Conservation (phyloP, 2,888 invertebrate genomes). For the Drosophila testacea region DNA sequence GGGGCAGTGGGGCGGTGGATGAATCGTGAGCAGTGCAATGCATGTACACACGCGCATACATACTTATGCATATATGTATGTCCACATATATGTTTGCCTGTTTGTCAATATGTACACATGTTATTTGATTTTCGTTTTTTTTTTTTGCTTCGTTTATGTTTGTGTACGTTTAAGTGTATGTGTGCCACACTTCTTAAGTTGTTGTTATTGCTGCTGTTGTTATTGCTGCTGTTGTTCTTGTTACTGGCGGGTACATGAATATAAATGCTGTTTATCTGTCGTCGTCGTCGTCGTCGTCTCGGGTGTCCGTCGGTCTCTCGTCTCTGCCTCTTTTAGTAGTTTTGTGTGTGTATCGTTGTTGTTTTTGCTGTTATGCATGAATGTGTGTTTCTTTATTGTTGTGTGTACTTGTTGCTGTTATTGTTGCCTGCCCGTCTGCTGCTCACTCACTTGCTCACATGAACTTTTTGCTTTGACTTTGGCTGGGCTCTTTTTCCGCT, state of each 20-base stretch:
- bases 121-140: constrained; percentile 76
- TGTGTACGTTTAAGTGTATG: constrained; percentile 43
- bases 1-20: constrained; percentile 31
- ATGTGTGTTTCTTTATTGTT: constrained; percentile 77
- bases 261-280: constrained; percentile 80
- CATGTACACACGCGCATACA: constrained; percentile 30
- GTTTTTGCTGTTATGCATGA: constrained; percentile 61
- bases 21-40: constrained; percentile 49
- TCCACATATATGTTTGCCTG: constrained; percentile 51
- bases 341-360: constrained; percentile 62
- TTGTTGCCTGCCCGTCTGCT: constrained; percentile 48
- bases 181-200: constrained; percentile 56
- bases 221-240: constrained; percentile 51
- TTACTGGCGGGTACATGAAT: constrained; percentile 74
- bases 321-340: constrained; percentile 67
- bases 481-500: constrained; percentile 55
- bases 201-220: constrained; percentile 37
- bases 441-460: constrained; percentile 53
- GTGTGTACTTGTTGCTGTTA: constrained; percentile 73
- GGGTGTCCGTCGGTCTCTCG: constrained; percentile 51
- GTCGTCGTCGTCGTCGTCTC: constrained; percentile 44
- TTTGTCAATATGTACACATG: constrained; percentile 76
- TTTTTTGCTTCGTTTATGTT: constrained; percentile 48
- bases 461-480: constrained; percentile 74
- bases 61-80: constrained; percentile 21